Evolutionary conservation across 1,140 invertebrate species (phyloP).

Genomic region (Diploscapter pachys): DNA sequence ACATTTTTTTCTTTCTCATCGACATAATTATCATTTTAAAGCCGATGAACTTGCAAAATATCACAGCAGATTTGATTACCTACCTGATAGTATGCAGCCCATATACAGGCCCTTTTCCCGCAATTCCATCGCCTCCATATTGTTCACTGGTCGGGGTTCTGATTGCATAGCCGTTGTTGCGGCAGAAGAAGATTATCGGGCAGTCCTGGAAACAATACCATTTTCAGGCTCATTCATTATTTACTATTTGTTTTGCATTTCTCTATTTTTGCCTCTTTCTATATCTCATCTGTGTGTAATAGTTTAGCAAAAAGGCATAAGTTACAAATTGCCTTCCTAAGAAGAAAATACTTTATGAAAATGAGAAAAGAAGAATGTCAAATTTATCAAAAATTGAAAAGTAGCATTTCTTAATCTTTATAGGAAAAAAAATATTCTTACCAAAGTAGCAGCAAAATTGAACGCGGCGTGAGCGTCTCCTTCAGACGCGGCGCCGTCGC

Average conservation of each 20-base stretch:
- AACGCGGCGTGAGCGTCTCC: constrained; percentile 96
- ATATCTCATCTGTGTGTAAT: too few species aligned
- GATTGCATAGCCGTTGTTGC: constrained; percentile 93
- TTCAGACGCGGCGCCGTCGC: constrained; percentile 91
- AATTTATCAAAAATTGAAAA: too few species aligned
- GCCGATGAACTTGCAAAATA: too few species aligned
- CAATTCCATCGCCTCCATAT: constrained; percentile 76
- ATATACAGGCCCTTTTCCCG: constrained; percentile 76
- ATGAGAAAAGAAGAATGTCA: too few species aligned
- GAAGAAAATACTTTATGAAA: too few species aligned
- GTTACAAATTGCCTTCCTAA: too few species aligned
- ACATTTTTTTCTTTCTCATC: too few species aligned
- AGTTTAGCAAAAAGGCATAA: too few species aligned
- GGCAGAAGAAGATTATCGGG: constrained; percentile 84
- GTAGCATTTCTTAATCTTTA: neutral
- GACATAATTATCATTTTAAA: too few species aligned
- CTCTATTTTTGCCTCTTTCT: too few species aligned
- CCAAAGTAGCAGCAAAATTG: constrained; percentile 94
- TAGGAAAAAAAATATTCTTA: constrained; percentile 21
- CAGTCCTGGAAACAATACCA: constrained; percentile 64
- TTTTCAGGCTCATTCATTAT: neutral
- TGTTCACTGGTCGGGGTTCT: constrained; percentile 90
- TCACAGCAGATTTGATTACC: neutral
- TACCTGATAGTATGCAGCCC: constrained; percentile 77
- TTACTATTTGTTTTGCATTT: too few species aligned